Base-by-base conservation (phyloP, 2,888 invertebrate species). In the Cyclophora punctaria region DNA sequence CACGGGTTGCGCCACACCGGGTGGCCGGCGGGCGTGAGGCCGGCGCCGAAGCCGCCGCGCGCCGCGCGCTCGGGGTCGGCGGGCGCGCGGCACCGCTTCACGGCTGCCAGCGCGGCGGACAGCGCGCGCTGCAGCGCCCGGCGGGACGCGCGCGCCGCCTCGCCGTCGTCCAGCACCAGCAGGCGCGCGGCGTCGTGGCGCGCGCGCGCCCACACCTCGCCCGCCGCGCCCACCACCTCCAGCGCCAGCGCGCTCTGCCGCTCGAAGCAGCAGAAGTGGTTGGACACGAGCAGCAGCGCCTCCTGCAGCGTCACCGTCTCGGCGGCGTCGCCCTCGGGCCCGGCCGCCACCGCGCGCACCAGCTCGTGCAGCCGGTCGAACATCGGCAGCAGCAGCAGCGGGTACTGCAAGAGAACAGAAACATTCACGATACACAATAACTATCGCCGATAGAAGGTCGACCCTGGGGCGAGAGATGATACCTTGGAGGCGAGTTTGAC, bases 11-110 rank as follows among this genome's bases (percentile, higher is more conserved):
- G 91, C 82, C 95, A 95, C 3, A 95, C 90, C 0, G 95, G 94
- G 83, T 94, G 93, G 7, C 95, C 95, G 48, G 92, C 89, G 61
- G 94, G 90, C 0, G 94, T 93, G 55, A 92, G 89, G 37, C 93
- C 93, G 3, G 93, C 93, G 41, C 96, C 91, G 79, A 97, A 97
- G 0, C 95, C 96, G 42, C 97, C 96, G 48, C 94, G 91, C 0
- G 93, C 92, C 1, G 96, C 96, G 7, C 93, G 80, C 80, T 96
- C 95, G 0, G 94, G 93, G 81, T 97, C 96, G 48, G 94, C 93
- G 0, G 97, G 97, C 90, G 96, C 95, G n/a, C 93, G 92, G 69
- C 95, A 95, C 34, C 97, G 91, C 78, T 96, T 96, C n/a, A 97
- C 93, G 7, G 96, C 95, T 59, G 96, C 96, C 41, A 96, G 80